These are phyloP conservation scores for Coenonympha glycerion DNA, from an alignment of 2,888 invertebrate species.

Conservation along the genomic window DNA sequence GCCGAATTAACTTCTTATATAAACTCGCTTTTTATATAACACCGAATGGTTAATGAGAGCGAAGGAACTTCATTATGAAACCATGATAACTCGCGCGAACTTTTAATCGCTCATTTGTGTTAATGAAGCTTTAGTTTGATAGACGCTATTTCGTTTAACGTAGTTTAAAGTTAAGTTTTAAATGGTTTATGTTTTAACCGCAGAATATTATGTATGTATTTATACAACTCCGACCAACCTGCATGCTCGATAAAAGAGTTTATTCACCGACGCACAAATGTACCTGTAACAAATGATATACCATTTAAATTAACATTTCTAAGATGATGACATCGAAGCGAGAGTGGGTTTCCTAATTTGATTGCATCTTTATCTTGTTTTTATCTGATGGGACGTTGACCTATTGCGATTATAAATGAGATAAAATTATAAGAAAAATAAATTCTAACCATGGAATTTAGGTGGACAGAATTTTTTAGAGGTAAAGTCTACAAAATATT, in stretches of 20 bases:
- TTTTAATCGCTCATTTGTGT: constrained; percentile 40
- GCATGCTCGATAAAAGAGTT: neutral
- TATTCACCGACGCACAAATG: constrained; percentile 7
- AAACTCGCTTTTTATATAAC: constrained; percentile 69
- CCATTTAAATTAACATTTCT: constrained; percentile 27
- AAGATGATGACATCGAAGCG: neutral
- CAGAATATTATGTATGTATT: too few relatives aligned
- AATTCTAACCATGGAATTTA: constrained; percentile 5
- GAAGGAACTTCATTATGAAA: constrained; percentile 63
- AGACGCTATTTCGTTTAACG: neutral
- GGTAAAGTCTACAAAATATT: too few relatives aligned
- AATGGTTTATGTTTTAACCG: too few relatives aligned
- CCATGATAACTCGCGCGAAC: constrained; percentile 36
- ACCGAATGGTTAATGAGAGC: constrained; percentile 64
- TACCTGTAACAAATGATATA: constrained; percentile 24
- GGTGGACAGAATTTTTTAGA: neutral
- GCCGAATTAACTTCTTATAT: constrained; percentile 73
- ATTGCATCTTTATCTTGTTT: constrained; percentile 28
- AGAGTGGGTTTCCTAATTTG: constrained; percentile 3
- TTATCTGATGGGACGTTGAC: constrained; percentile 40
- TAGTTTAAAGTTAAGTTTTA: neutral
- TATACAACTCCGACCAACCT: constrained; percentile 10
- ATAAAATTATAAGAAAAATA: constrained; percentile 23
- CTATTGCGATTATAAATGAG: constrained; percentile 29
- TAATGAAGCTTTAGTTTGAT: constrained; percentile 30